Base-by-base conservation (phyloP, 2,888 invertebrate species). In the Toxonevra muliebris region DNA sequence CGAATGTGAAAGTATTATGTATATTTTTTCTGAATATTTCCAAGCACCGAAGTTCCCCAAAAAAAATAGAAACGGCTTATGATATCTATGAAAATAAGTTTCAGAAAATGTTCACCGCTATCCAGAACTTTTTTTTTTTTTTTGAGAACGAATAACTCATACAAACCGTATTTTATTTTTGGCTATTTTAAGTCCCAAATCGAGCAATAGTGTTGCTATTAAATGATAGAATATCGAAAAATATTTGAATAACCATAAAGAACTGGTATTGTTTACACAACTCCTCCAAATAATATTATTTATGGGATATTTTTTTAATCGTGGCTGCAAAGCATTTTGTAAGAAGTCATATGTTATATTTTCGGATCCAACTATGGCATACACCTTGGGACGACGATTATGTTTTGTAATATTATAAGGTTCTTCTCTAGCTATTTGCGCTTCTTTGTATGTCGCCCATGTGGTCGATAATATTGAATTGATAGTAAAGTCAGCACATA, bases 401-500 rank as follows among this genome's bases (percentile, higher is more conserved):
- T 30, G n/a, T n/a, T n/a, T n/a, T n/a, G n/a, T 30, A 30, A 30
- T 7, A 30, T 2, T 30, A 30, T 7, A 2, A 30, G 30, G 30
- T 30, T 30, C 7, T 7, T 30, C 30, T 30, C 7, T 30, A 30
- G 7, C 30, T 7, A 30, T 30, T 30, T 7, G 30, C 3, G 30
- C 30, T 30, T 30, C 30, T 4, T 41, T n/a, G 13, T 65, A 45
- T 43, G 69, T 72, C 45, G 68, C 48, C 71, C 73, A 74, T 5
- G 68, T 57, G 1, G 65, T 55, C 1, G 71, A 72, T 11, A 74
- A 48, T 15, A 71, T 73, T 19, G 70, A 45, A 58, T 74, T 73
- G 1, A 67, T 62, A 0, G 72, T 72, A 65, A 65, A 71, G 69
- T 74, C 74, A 43, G 71, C 72, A 12, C 71, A 71, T 30, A 74